Percentiles rank a stretch among this genome's conserved stretches.
These are phyloP conservation scores for Rotaria sp. DNA, from an alignment of 2,888 invertebrate genomes.

Conservation along the genomic window DNA sequence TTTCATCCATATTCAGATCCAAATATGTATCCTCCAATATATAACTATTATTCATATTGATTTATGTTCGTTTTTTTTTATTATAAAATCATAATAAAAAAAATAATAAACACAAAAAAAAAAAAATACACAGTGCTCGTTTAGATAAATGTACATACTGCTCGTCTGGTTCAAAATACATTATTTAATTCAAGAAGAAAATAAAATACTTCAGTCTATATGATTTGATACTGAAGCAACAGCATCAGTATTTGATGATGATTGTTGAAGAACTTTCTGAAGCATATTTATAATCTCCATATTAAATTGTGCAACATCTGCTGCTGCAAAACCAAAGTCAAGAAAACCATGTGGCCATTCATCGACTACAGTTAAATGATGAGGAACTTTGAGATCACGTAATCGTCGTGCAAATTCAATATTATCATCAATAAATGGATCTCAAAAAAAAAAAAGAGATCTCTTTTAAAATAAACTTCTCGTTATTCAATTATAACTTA, in stretches of 20 bases:
- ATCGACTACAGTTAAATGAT: slow-evolving; percentile 74
- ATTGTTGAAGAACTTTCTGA: background rate
- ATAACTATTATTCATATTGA: background rate
- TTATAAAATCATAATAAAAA: background rate
- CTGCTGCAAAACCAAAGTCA: slow-evolving; percentile 32
- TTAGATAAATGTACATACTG: background rate
- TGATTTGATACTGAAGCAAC: background rate
- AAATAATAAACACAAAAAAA: background rate
- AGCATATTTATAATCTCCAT: background rate
- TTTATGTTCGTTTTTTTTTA: background rate
- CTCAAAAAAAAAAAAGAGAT: slow-evolving; percentile 51
- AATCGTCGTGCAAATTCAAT: slow-evolving; percentile 85
- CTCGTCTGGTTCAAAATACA: too few species aligned
- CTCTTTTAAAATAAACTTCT: too few species aligned
- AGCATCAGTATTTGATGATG: background rate
- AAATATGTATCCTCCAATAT: background rate
- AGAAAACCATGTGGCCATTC: slow-evolving; percentile 87
- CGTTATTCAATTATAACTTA: background rate
- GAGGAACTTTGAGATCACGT: slow-evolving; percentile 67
- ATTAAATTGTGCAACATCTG: background rate
- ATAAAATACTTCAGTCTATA: background rate
- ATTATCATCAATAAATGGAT: slow-evolving; percentile 91
- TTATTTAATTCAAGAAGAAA: too few species aligned
- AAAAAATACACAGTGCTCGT: background rate
- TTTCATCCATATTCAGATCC: background rate